Base-by-base conservation (phyloP, 2,888 invertebrate species). In the Malacosoma neustria region DNA sequence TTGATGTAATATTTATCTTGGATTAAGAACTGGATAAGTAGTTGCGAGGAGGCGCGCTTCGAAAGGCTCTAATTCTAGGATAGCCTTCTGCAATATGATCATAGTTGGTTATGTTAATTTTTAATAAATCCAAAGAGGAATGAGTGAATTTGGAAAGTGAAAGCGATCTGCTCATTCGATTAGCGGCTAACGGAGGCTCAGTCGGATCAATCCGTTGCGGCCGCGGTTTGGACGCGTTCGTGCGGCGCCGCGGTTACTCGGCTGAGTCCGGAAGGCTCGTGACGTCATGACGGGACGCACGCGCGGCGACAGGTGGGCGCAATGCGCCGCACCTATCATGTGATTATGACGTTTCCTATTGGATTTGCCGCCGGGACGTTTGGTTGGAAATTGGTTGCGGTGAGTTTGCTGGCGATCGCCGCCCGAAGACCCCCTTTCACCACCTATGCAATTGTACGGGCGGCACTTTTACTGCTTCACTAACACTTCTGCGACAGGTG, bases 1-100 rank as follows among this genome's bases (percentile, higher is more conserved):
- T 84, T 81, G 81, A 84, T 82, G 77, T 80, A 81, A 84, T 84
- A 84, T 82, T 81, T 81, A 82, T 84, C 81, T 84, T 75, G 81
- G 75, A 81, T 81, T 82, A 84, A 76, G 71, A 75, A 73, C 73
- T 74, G 72, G 77, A 77, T 76, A 75, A 75, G 73, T 62, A 69
- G 67, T 61, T 54, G 57, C 39, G 46, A 61, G 57, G 59, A 59
- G 61, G 59, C 62, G 49, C 56, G 56, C 58, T 57, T 45, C 50
- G 43, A 50, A 51, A 51, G 46, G 45, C 51, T 44, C 56, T n/a
- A n/a, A n/a, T n/a, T n/a, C n/a, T n/a, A n/a, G n/a, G n/a, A n/a
- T n/a, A n/a, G n/a, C n/a, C n/a, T n/a, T n/a, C n/a, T n/a, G n/a
- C n/a, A n/a, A n/a, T n/a, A n/a, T n/a, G n/a, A n/a, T n/a, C n/a